Base-by-base conservation (phyloP, 2,113 vertebrate genomes). In the Anolis carolinensis region DNA sequence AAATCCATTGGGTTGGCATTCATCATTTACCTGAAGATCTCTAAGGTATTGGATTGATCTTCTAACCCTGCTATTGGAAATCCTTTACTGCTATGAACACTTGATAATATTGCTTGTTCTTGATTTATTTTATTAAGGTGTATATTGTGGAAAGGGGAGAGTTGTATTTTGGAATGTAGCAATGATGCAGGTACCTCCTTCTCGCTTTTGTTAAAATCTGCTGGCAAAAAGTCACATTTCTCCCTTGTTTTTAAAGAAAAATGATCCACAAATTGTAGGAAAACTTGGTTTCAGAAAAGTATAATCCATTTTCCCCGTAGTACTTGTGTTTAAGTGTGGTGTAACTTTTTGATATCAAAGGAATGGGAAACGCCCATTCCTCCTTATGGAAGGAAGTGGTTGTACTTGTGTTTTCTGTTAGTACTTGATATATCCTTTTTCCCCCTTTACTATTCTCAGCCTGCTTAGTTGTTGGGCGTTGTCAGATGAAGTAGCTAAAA, bases 401-500 rank as follows among this genome's bases (percentile, higher is more conserved):
- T 95, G 92, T 94, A 52, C 3, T 86, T 85, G 90, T 94, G 79
- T 93, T 96, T 95, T 94, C 90, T 95, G 93, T 91, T 95, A 89
- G 30, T 93, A 94, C 96, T 94, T 95, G 95, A 94, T 96, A 96
- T 44, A 94, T 95, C 91, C 89, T 63, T 72, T 67, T 91, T 89
- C 94, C 93, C 93, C 87, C 92, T 89, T 90, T 89, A 93, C 96
- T 97, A 96, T 97, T 96, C 95, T 95, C 92, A 93, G 95, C 94
- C 73, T 94, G 92, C 94, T 96, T 95, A 92, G 95, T 96, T 94
- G 95, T 96, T 94, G 94, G 96, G 96, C 94, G 95, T 95, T 95
- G 96, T 95, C 93, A 23, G 89, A 95, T 94, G 93, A 91, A 95
- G 95, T 94, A 92, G 92, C 95, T 97, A 97, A 97, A 97, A 96